Base-by-base conservation (phyloP, 2,113 vertebrate genomes). In the Oryzias celebensis region DNA sequence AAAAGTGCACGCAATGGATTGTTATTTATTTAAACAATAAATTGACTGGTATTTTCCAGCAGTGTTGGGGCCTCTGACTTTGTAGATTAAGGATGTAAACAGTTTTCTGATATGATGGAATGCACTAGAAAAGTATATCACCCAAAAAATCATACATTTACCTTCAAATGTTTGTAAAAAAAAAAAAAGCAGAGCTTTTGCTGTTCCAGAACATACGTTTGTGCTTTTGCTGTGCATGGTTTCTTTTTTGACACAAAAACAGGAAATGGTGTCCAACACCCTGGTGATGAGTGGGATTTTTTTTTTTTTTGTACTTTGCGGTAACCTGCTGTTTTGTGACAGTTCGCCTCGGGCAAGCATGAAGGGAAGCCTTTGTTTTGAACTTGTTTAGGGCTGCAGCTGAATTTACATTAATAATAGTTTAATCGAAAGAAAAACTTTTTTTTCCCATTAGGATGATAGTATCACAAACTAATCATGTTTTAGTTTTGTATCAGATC, bases 221-320 rank as follows among this genome's bases (percentile, higher is more conserved):
- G 55, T 54, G 73, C 46, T 61, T 24, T 75, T 52, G 36, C 44
- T 0, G 47, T 45, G 56, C 23, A 49, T 26, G 56, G 42, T 58
- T 62, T 50, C 18, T 23, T 64, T 43, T 80, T 56, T 31, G 36
- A 65, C 54, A 71, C 71, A 84, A 81, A 81, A 89, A 89, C 88
- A 88, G 87, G 89, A 90, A 81, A 83, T 77, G 73, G 65, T 63
- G 62, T 69, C 48, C 61, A 46, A 60, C 69, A 67, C 73, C 52
- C 66, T 22, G 16, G 54, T 7, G 2, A 58, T 54, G 66, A 7
- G 52, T 63, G 56, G 17, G 55, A 28, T 68, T 31, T 43, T 70
- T 67, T 72, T 63, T 36, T 45, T 36, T 36, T 72, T 69, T 80
- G 26, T 48, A 52, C 53, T 2, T 24, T 85, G 76, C 64, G 78